Base-by-base conservation (phyloP, 2,113 vertebrate species). In the Puma concolor region DNA sequence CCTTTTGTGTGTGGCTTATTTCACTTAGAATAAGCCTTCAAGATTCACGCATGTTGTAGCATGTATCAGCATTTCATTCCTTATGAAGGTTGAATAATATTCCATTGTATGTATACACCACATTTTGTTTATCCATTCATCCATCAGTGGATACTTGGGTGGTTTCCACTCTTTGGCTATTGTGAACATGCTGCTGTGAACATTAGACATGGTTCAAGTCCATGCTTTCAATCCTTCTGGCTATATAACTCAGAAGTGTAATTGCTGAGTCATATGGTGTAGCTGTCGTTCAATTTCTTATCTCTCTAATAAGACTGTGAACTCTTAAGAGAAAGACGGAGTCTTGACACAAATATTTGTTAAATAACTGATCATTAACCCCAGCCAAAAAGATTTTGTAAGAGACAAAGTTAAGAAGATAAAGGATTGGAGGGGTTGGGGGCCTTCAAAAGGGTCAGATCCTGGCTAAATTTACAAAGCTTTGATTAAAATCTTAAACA, bases 321-420 rank as follows among this genome's bases (percentile, higher is more conserved):
- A 74, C 52, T 63, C 69, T 80, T 38, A 16, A 48, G 60, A 85
- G 27, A 95, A 71, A 92, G 84, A 81, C 9, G 85, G 66, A 66
- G 3, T 36, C 36, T 83, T 80, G 48, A 79, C 52, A 83, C 86
- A 96, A 95, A 72, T 92, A 95, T 83, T 90, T 96, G 38, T 88
- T 95, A 54, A 82, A 41, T 60, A 71, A 81, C 33, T 95, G 33
- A 82, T 94, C 38, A 79, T 82, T 96, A 89, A 93, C 54, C 48
- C 44, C 4, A 52, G 44, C 21, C 25, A 77, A 96, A 87, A 80
- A 64, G 67, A 89, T 88, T 72, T 80, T 74, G 2, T 17, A 52
- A 77, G 52, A 94, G 71, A 71, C 82, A 84, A 88, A 82, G 17
- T 66, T 79, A 91, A 60, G 25, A 80, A 92, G 67, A 82, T 67